A percentile compares a stretch with the other conserved stretches of the same genome.
phyloP scores from a whole-genome alignment of 2,888 invertebrate genomes.

The Caenorhabditis zanzibari region DNA sequence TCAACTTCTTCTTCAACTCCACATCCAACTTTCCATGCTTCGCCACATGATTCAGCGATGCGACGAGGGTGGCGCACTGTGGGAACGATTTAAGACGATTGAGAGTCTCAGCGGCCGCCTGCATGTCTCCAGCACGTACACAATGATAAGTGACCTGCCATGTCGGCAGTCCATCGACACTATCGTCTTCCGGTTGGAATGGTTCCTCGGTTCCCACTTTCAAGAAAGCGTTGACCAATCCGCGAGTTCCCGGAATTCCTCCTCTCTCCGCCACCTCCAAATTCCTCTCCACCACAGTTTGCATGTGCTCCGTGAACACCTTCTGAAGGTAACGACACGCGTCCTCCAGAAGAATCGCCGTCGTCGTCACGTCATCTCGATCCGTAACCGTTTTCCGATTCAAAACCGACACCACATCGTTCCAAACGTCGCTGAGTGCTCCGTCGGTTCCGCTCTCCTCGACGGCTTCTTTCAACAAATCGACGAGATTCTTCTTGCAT shows the following conservation, averaged over 20 bases:
- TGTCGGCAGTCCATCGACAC: slow-evolving; percentile 68
- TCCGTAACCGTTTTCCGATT: slow-evolving; percentile 55
- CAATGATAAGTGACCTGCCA: slow-evolving; percentile 74
- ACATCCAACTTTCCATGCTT: slow-evolving; percentile 70
- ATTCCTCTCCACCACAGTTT: slow-evolving; percentile 76
- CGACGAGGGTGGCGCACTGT: slow-evolving; percentile 71
- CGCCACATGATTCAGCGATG: slow-evolving; percentile 71
- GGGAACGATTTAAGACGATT: slow-evolving; percentile 68
- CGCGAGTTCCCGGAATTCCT: slow-evolving; percentile 79
- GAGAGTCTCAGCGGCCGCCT: slow-evolving; percentile 65
- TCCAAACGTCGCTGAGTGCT: slow-evolving; percentile 66
- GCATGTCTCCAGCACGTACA: slow-evolving; percentile 74
- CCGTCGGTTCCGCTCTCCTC: slow-evolving; percentile 70
- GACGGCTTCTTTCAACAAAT: slow-evolving; percentile 69
- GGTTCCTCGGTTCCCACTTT: slow-evolving; percentile 71
- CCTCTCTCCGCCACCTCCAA: slow-evolving; percentile 78
- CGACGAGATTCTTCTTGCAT: slow-evolving; percentile 67
- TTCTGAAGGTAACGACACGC: slow-evolving; percentile 75
- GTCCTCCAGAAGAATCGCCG: slow-evolving; percentile 66
- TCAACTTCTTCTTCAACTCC: slow-evolving; percentile 77
- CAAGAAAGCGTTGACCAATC: slow-evolving; percentile 80
- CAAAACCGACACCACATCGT: slow-evolving; percentile 65
- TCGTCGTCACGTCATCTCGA: slow-evolving; percentile 69
- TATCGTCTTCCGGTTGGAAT: slow-evolving; percentile 69
- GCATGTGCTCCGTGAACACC: slow-evolving; percentile 78